Evolutionary conservation across 2,888 invertebrate genomes (phyloP).

Genomic region (Omphaloscelis lunosa): DNA sequence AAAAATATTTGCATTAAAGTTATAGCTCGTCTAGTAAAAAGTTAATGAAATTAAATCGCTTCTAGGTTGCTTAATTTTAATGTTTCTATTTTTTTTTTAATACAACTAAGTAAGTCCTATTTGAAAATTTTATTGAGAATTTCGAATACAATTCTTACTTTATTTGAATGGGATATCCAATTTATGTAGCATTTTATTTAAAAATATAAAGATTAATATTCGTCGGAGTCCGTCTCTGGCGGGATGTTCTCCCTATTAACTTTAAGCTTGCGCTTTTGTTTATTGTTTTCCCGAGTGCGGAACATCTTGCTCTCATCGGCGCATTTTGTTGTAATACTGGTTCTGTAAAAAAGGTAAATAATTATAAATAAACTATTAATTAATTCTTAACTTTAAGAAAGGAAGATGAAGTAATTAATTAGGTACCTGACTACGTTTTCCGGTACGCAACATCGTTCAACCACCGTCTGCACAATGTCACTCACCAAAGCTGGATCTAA

Average conservation of each 20-base stretch:
- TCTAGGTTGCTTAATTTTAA: no score
- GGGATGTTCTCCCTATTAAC: slow-evolving; percentile 71
- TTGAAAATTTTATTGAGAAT: background rate
- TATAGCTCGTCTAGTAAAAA: background rate
- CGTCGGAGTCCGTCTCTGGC: slow-evolving; percentile 67
- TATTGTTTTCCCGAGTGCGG: slow-evolving; percentile 76
- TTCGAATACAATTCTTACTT: slow-evolving; percentile 13
- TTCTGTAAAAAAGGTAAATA: slow-evolving; percentile 72
- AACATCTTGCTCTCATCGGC: slow-evolving; percentile 92
- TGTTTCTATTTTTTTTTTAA: background rate
- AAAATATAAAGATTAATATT: slow-evolving; percentile 40
- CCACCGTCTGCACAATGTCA: slow-evolving; percentile 89
- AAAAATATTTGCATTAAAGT: background rate
- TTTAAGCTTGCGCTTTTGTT: slow-evolving; percentile 66
- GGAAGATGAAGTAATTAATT: background rate
- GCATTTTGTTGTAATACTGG: slow-evolving; percentile 91
- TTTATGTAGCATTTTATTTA: background rate
- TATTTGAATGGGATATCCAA: background rate
- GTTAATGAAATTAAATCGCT: background rate
- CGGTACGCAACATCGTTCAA: slow-evolving; percentile 77
- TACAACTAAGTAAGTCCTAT: background rate
- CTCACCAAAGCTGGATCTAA: slow-evolving; percentile 86
- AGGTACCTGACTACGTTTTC: slow-evolving; percentile 79
- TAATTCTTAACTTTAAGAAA: background rate
- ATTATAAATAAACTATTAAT: background rate